These are phyloP conservation scores for Gastracanthus pulcherrimus DNA, from an alignment of 2,888 invertebrate genomes.

Conservation along the genomic window DNA sequence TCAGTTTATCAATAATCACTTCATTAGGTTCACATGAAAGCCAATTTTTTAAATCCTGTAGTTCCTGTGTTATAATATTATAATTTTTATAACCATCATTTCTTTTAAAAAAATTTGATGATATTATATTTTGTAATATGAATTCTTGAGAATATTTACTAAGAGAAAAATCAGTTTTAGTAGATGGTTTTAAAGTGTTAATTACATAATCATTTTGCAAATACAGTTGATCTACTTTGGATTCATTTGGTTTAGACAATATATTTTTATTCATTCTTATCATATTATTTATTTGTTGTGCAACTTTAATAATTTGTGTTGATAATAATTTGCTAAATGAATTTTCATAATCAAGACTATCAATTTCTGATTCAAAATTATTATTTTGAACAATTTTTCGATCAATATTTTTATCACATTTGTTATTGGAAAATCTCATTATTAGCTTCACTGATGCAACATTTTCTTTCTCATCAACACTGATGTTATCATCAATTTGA, in stretches of 20 bases:
- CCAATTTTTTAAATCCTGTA: conserved; percentile 71
- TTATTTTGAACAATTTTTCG: conserved; percentile 60
- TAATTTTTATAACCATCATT: conserved; percentile 66
- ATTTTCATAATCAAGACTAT: conserved; percentile 13
- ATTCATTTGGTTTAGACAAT: conserved; percentile 53
- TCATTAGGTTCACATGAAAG: conserved; percentile 69
- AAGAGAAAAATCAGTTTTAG: conserved; percentile 63
- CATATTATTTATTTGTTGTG: conserved; percentile 37
- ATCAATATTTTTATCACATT: conserved; percentile 44
- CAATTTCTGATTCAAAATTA: conserved; percentile 9
- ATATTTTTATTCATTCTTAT: conserved; percentile 29
- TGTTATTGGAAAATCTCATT: conserved; percentile 49
- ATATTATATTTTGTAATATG: conserved; percentile 67
- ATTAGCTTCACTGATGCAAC: conserved; percentile 34
- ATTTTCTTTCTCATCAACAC: conserved; percentile 32
- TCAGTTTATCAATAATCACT: conserved; percentile 66
- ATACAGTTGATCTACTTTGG: conserved; percentile 27
- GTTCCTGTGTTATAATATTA: conserved; percentile 66
- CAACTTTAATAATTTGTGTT: conserved; percentile 23
- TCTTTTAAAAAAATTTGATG: conserved; percentile 66
- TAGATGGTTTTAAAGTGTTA: conserved; percentile 54
- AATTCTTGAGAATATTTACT: conserved; percentile 61
- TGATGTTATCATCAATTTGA: conserved; percentile 21
- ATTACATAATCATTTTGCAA: conserved; percentile 13
- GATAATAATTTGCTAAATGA: conserved; percentile 11